Base-by-base conservation (phyloP, 1,140 invertebrate genomes). In the Luehdorfia chinensis region DNA sequence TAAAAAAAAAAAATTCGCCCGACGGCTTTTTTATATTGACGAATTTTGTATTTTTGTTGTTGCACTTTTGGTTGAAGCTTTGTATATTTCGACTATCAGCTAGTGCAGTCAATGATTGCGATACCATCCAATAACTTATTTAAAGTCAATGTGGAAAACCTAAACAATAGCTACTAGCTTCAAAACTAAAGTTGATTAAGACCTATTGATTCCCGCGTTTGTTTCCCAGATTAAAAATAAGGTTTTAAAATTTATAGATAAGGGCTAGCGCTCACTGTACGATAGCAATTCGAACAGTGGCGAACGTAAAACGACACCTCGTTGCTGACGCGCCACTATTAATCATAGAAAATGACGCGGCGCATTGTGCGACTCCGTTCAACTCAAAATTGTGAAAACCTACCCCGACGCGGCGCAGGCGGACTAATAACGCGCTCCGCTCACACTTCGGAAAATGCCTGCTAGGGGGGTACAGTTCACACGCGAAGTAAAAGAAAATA, bases 311-410 rank as follows among this genome's bases (percentile, higher is more conserved):
- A 44, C 45, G 43, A 37, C 41, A 53, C 45, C 34, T 46, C 36
- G 30, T 39, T 43, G 44, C 53, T 73, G 67, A 68, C 75, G 70
- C 72, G 66, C 55, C 67, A 68, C 76, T 75, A 84, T 84, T 84
- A 84, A 84, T 84, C 79, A 80, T 84, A 81, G 79, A 80, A 84
- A 80, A 80, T 83, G 76, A 79, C 73, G 57, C 58, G 49, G 59
- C 43, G 59, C 67, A 79, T 77, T 79, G 76, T 75, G 65, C 69
- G 75, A 75, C 66, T 75, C 63, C 48, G 64, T 50, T 60, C 54
- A 58, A 70, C 67, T 79, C 77, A 81, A 84, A 84, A 84, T 81
- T 84, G 77, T 84, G 80, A 84, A 84, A 84, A 84, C 77, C 80
- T 84, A 79, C 75, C 68, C 71, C 66, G 65, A 55, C 58, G 55